A percentile compares a stretch with the other conserved stretches of the same genome.
phyloP scores from a whole-genome alignment of 2,797 vertebrate genomes.

The Myiotriccus ornatus region DNA sequence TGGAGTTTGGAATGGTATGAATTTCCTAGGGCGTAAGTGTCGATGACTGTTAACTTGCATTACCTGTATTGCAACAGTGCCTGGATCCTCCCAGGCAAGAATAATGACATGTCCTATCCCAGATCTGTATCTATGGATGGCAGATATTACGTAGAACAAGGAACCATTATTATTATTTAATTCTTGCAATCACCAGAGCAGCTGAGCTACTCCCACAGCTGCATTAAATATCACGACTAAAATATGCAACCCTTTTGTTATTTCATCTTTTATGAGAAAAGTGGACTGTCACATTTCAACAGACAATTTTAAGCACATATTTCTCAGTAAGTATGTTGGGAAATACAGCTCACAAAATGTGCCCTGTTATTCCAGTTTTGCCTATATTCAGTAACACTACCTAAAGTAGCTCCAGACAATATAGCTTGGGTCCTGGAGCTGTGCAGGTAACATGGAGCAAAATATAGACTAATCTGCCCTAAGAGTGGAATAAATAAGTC shows the following conservation, averaged over 20 bases:
- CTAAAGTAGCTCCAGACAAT: not conserved
- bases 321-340: not conserved
- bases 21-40: not conserved
- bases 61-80: conserved; percentile 16
- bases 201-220: conserved; percentile 26
- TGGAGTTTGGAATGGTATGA: not conserved
- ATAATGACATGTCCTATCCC: not conserved
- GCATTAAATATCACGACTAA: conserved; percentile 6
- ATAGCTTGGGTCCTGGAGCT: not conserved
- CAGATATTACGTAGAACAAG: not conserved
- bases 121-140: conserved; percentile 1
- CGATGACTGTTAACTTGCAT: not conserved
- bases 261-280: conserved; percentile 15
- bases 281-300: not conserved
- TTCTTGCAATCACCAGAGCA: not conserved
- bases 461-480: not conserved
- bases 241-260: conserved; percentile 20
- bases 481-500: not conserved
- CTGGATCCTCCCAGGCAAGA: not conserved
- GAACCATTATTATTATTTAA: not conserved
- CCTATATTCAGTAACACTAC: not conserved
- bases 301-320: not conserved
- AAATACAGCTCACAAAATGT: conserved; percentile 4
- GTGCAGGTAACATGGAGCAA: not conserved
- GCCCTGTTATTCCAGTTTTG: conserved; percentile 17